phyloP scores from a whole-genome alignment of 35 echinoderm and acorn worm species.

The Apostichopus parvimensis region DNA sequence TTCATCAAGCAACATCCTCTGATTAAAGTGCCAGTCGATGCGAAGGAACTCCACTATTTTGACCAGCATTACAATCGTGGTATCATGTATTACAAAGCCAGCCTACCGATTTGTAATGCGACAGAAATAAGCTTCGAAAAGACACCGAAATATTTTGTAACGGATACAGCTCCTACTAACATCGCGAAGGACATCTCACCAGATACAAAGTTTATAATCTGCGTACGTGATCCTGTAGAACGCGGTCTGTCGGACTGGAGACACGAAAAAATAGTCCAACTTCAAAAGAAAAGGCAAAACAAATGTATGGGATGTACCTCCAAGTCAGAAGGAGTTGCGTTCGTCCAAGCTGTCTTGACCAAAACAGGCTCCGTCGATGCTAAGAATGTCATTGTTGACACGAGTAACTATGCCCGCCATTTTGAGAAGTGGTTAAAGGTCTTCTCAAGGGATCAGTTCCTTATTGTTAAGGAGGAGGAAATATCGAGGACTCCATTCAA shows the following conservation, averaged over 20 bases:
- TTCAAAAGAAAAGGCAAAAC: neutral
- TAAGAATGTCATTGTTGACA: slow-evolving; percentile 72
- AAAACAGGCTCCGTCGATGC: slow-evolving; percentile 64
- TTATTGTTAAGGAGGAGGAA: slow-evolving; percentile 63
- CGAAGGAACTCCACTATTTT: slow-evolving; percentile 83
- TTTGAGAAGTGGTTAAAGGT: slow-evolving; percentile 81
- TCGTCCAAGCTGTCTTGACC: slow-evolving; percentile 54
- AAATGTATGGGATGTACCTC: neutral
- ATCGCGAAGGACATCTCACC: slow-evolving; percentile 62
- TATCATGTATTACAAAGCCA: slow-evolving; percentile 68
- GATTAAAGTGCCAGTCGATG: slow-evolving; percentile 50
- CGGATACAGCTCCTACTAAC: slow-evolving; percentile 56
- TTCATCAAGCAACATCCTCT: slow-evolving; percentile 79
- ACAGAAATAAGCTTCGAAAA: slow-evolving; percentile 74
- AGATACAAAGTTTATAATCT: slow-evolving; percentile 82
- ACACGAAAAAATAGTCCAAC: neutral
- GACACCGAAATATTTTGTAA: slow-evolving; percentile 91
- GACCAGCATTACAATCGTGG: slow-evolving; percentile 83
- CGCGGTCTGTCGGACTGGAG: slow-evolving; percentile 75
- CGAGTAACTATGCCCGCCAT: slow-evolving; percentile 72
- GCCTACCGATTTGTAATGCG: slow-evolving; percentile 61
- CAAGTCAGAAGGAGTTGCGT: slow-evolving; percentile 49
- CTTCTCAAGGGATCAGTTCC: slow-evolving; percentile 68
- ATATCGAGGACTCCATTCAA: slow-evolving; percentile 58
- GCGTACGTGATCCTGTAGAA: slow-evolving; percentile 78